phyloP scores from a whole-genome alignment of 2,797 vertebrate genomes.

The Anolis apletophallus region DNA sequence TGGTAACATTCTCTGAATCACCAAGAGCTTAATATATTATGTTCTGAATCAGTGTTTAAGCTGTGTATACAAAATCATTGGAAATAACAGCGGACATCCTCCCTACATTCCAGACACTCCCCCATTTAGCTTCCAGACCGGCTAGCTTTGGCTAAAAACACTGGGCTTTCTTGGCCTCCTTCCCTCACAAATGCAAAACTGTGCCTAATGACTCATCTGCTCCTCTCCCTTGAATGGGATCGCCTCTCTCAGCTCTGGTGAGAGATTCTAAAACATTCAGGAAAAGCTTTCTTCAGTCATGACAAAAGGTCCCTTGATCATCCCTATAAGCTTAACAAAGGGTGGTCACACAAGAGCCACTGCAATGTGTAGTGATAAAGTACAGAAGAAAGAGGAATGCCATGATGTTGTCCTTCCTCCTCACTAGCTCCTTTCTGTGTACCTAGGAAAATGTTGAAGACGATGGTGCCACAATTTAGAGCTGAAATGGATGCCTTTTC shows the following conservation, averaged over 20 bases:
- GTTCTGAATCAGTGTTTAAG: neutral
- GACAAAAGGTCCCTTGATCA: neutral
- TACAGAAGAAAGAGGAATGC: neutral
- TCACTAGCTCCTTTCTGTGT: neutral
- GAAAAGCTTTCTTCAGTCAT: neutral
- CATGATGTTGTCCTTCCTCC: neutral
- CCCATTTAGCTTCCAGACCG: too few relatives aligned
- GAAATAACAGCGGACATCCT: neutral
- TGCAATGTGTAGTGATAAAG: too few relatives aligned
- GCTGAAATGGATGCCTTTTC: conserved; percentile 40
- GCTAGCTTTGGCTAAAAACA: neutral
- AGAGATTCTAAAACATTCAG: neutral
- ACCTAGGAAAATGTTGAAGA: neutral
- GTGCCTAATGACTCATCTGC: neutral
- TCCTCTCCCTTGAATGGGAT: neutral
- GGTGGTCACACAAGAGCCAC: neutral
- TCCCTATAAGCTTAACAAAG: neutral
- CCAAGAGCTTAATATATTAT: neutral
- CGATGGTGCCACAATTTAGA: conserved; percentile 44
- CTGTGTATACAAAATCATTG: neutral
- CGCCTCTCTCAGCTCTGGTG: neutral
- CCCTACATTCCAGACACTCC: neutral
- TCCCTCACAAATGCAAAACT: neutral
- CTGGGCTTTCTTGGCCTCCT: neutral
- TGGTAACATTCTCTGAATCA: neutral